Percentiles rank a stretch among this genome's conserved stretches.
Conservation (phyloP, 2,113 vertebrate genomes). For the Trichechus manatus region DNA sequence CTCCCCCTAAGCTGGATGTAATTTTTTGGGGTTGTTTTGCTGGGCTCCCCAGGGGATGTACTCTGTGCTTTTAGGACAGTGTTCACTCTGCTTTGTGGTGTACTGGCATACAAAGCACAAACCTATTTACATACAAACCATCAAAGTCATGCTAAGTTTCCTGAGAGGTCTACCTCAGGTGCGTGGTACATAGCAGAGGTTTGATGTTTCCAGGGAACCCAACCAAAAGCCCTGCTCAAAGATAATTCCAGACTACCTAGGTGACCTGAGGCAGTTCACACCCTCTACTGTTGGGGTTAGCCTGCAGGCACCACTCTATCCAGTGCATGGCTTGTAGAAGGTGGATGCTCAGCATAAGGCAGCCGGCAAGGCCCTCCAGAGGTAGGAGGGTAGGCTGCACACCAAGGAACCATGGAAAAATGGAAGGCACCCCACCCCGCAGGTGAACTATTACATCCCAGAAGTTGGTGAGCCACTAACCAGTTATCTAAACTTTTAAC, state of each 20-base stretch:
- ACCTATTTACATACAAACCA: background rate
- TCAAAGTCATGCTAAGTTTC: background rate
- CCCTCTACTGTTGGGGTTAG: background rate
- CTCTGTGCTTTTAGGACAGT: background rate
- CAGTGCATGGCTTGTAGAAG: background rate
- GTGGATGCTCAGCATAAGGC: background rate
- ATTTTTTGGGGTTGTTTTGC: background rate
- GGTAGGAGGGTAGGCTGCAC: background rate
- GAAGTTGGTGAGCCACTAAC: background rate
- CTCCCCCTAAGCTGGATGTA: background rate
- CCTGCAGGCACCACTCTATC: too few species aligned
- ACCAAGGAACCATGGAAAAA: background rate
- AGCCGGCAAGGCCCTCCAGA: background rate
- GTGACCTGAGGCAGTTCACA: background rate
- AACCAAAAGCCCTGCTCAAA: background rate
- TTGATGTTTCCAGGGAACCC: background rate
- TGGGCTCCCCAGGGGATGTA: background rate
- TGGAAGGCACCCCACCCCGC: background rate
- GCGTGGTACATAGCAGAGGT: background rate
- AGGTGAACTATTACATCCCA: background rate
- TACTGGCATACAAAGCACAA: background rate
- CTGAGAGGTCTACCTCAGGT: background rate
- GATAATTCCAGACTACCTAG: background rate
- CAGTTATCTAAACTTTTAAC: conserved; percentile 13
- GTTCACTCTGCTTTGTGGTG: background rate